Evolutionary conservation across 2,113 vertebrate genomes (phyloP), one percentile per base, ranked within the genome.

Genomic region (Felis catus): DNA sequence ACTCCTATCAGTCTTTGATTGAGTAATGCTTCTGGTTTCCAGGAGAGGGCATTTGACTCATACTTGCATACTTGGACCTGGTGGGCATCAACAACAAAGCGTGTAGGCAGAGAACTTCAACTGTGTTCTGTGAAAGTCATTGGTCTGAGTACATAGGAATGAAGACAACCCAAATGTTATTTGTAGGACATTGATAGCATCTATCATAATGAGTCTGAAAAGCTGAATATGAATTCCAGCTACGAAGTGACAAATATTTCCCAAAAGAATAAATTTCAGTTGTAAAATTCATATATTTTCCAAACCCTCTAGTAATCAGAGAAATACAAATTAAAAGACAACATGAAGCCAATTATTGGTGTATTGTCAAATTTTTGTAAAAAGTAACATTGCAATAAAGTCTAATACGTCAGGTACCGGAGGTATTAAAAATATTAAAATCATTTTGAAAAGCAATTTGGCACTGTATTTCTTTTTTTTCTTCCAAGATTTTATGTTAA

Each of bases 301-400:
- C 39, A 84, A 78, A 36, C 5, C 5, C 19, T 70, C 19, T 87
- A 78, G 16, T 14, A 74, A 76, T 58, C 53, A 91, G 29, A 91
- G 61, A 97, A 87, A 84, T 88, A 9, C n/a, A 94, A 71, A 86
- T 78, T 86, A 89, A 96, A 89, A 61, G 7, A 36, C 48, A 84
- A 29, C 1, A 16, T 61, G 11, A 76, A 95, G 8, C 16, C 53
- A 68, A 21, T n/a, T 53, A 61, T 19, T 80, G 31, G 3, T 53
- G 2, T 39, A 53, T 74, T 80, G 41, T 76, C 15, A 83, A 53
- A 39, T 92, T 55, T 94, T 92, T 82, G 0, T 91, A 78, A 79
- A 88, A 92, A 65, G 12, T 68, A 12, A 85, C 83, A 79, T 58
- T 66, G 41, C 58, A 29, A 53, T 41, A 73, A 73, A 93, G 36